Percentiles rank a stretch among this genome's conserved stretches.
Conservation (phyloP, 2,797 vertebrate species). For the Stomatorhinus walkeri region DNA sequence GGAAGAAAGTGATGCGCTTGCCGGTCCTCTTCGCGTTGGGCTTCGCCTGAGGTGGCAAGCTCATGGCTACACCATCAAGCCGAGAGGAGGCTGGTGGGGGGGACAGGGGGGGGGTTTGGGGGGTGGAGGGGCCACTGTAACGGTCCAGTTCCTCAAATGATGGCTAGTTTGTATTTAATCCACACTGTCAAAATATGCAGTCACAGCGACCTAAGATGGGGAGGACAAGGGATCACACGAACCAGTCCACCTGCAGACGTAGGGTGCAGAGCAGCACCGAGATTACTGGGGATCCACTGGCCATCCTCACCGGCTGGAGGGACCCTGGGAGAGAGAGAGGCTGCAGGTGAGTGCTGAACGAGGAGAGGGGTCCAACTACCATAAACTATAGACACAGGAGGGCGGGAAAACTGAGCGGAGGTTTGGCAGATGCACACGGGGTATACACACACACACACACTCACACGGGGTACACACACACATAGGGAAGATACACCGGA, state of each 20-base stretch:
- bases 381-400: conserved; percentile 44
- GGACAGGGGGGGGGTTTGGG: not conserved
- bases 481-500: not conserved
- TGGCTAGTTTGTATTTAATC: not conserved
- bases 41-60: conserved; percentile 87
- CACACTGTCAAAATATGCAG: not conserved
- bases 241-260: conserved; percentile 17
- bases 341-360: conserved; percentile 16
- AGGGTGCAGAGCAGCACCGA: conserved; percentile 33
- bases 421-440: conserved; percentile 1
- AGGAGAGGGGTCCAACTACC: conserved; percentile 35
- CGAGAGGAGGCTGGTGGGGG: not conserved
- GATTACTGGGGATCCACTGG: conserved; percentile 38
- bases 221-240: not conserved
- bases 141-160: not conserved
- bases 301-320: conserved; percentile 47
- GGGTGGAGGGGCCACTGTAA: not conserved
- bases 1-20: conserved; percentile 83
- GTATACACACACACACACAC: not conserved
- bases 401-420: not conserved
- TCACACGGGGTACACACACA: not conserved
- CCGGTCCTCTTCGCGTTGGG: conserved; percentile 80
- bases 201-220: not conserved
- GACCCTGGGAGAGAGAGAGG: conserved; percentile 47
- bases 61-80: conserved; percentile 68